Base-by-base conservation (phyloP, 2,113 vertebrate species). In the Myotis lucifugus region DNA sequence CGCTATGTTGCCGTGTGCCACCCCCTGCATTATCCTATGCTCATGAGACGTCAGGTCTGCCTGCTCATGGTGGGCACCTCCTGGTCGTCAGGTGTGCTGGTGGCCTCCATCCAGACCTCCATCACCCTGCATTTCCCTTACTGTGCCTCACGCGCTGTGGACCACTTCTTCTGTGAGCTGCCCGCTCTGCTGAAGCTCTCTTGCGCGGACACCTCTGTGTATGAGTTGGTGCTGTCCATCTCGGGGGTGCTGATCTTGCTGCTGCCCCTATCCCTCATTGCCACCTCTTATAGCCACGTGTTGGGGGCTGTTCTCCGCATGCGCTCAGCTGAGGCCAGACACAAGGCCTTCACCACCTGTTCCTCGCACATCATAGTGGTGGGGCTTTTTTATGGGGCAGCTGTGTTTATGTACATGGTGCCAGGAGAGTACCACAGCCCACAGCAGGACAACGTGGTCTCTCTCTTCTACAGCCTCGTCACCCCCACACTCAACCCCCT, bases 321-420 rank as follows among this genome's bases (percentile, higher is more conserved):
- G 77, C 83, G 0, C 32, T 94, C 92, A 2, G 54, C 73, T 0
- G 69, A 86, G 64, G 95, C 95, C 0, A 37, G 42, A 23, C 73
- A 27, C 85, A 96, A 96, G 61, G 88, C 96, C 79, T 95, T 96
- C 37, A 52, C 96, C 85, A 97, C 95, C 0, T 97, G 96, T 40
- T 95, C 78, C 25, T 96, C 96, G 0, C 95, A 95, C 11, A 5
- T 95, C 54, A 54, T 84, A 0, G 73, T 95, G 32, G 96, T 96
- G 23, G 78, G 91, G 42, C 91, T 96, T 1, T 97, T 93, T 29
- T 97, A 97, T 4, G 96, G 95, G 29, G 94, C 96, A 5, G 96
- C 95, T 0, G 46, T 97, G 59, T 96, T 96, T 82, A 96, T 91
- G 66, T 96, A 97, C 91, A 85, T 97, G 97, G 93, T 97, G 14